Base-by-base conservation (phyloP, 2,888 invertebrate species). In the Apamea epomidion region DNA sequence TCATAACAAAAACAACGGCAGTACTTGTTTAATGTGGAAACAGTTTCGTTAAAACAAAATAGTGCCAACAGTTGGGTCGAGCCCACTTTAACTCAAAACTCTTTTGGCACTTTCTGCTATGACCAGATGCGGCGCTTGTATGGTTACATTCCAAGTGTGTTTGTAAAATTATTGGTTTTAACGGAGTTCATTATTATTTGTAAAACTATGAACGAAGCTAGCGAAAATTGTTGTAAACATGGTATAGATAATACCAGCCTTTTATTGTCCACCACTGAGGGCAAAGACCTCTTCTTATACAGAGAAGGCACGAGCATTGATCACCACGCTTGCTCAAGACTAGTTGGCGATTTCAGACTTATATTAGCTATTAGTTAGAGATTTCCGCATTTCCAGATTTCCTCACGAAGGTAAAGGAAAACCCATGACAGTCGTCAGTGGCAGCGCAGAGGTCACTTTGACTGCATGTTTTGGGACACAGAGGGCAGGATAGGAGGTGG, bases 61-160 rank as follows among this genome's bases (percentile, higher is more conserved):
- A 45, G 51, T 45, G 21, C 6, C 42, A 80, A 80, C 32, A 67
- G 42, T 64, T 78, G 25, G 18, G 14, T 37, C 5, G n/a, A n/a
- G 37, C 51, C 29, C 18, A 77, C 54, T 45, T 64, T n/a, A 54
- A 54, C 37, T 64, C 18, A 51, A 29, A 45, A 64, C 80, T 45
- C 32, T 45, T 54, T 80, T 54, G 29, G 29, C 42, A 45, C 8
- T 45, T 54, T 54, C 18, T 32, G 45, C 4, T 42, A 10, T 25
- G 10, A 14, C 45, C n/a, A 25, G 14, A 42, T 42, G 37, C 14
- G 14, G 6, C 25, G 64, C 12, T 32, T 7, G 16, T 6, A 18
- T 21, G 14, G 8, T 48, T 58, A 58, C 45, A 6, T 32, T 32
- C 12, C 10, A 72, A 72, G 10, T n/a, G 32, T 48, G 42, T 45